Evolutionary conservation across 2,797 vertebrate genomes (phyloP).

Genomic region (Polyboroides typus): DNA sequence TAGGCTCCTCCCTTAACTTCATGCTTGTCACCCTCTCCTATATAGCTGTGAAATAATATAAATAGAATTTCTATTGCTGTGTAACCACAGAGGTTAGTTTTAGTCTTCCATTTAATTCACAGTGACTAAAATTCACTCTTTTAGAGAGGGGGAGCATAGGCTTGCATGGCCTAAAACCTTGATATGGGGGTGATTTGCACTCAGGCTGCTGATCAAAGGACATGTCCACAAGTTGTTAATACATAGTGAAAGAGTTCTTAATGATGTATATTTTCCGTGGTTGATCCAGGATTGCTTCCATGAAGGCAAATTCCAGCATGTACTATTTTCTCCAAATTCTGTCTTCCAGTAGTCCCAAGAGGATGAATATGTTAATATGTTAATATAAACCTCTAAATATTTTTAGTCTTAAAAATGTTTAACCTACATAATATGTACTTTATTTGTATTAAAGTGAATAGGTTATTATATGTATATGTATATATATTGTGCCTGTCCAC

Average conservation of each 20-base stretch:
- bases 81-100: neutral
- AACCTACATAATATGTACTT: neutral
- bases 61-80: neutral
- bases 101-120: neutral
- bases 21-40: neutral
- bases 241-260: constrained; percentile 16
- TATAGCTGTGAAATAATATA: neutral
- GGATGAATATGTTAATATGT: neutral
- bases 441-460: neutral
- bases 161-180: neutral
- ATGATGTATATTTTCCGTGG: neutral
- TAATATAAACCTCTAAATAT: neutral
- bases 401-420: neutral
- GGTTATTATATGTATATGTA: neutral
- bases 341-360: neutral
- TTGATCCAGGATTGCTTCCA: neutral
- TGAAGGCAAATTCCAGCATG: neutral
- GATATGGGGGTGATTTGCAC: neutral
- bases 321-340: neutral
- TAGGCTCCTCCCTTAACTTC: neutral
- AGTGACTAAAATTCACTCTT: neutral
- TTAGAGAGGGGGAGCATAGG: neutral
- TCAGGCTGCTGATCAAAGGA: constrained; percentile 26
- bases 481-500: neutral
- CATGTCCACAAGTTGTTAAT: constrained; percentile 10